phyloP scores from a whole-genome alignment of 2,888 invertebrate genomes.

The Heliconius sara region DNA sequence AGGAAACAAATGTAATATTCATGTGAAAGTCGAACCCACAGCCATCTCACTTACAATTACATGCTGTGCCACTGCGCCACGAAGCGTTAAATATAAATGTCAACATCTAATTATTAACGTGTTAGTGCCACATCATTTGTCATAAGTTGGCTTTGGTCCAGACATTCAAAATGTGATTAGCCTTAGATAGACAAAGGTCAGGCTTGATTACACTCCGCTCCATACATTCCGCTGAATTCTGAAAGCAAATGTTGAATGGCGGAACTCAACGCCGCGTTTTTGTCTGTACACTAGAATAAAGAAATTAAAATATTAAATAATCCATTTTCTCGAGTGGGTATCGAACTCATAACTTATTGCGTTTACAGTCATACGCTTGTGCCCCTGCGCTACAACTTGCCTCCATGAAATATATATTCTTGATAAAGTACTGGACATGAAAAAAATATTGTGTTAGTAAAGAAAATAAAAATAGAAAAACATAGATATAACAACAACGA shows the following conservation, averaged over 20 bases:
- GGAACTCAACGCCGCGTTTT: too few species aligned
- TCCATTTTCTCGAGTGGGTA: not conserved
- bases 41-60: not conserved
- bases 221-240: too few species aligned
- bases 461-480: too few species aligned
- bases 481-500: too few species aligned
- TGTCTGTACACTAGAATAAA: not conserved
- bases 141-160: slow-evolving; percentile 4
- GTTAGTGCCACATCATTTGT: not conserved
- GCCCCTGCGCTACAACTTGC: not conserved
- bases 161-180: not conserved
- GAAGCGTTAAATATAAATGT: not conserved
- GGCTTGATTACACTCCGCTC: too few species aligned
- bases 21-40: not conserved
- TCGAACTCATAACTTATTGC: not conserved
- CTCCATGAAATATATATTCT: not conserved
- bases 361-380: not conserved
- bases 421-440: not conserved
- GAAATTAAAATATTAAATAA: not conserved
- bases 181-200: not conserved
- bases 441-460: too few species aligned
- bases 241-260: too few species aligned
- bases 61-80: not conserved
- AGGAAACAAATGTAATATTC: not conserved
- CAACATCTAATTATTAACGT: not conserved